Percentiles rank a stretch among this genome's conserved stretches.
Evolutionary conservation across 2,888 invertebrate genomes (phyloP).

Genomic region (Adela reaumurella): DNA sequence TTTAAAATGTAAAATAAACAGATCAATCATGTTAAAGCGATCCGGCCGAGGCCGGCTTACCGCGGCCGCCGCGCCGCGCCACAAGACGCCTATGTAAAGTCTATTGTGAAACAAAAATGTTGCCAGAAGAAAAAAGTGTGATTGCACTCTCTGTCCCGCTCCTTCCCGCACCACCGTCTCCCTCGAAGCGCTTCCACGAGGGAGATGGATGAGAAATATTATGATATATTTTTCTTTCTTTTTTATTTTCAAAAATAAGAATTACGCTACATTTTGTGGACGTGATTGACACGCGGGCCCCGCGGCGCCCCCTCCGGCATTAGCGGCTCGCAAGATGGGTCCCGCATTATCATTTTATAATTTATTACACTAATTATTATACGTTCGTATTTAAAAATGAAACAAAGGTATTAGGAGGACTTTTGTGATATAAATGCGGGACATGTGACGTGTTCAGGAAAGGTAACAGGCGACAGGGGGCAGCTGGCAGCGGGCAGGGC

Average conservation of each 20-base stretch:
- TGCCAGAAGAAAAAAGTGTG: slow-evolving; percentile 33
- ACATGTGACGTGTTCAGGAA: slow-evolving; percentile 41
- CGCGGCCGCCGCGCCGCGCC: slow-evolving; percentile 50
- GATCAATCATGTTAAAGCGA: slow-evolving; percentile 56
- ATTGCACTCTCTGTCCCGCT: slow-evolving; percentile 32
- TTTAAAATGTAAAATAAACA: slow-evolving; percentile 59
- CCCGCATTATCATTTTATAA: slow-evolving; percentile 52
- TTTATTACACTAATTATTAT: slow-evolving; percentile 56
- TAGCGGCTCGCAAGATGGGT: slow-evolving; percentile 49
- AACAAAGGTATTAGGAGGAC: slow-evolving; percentile 45
- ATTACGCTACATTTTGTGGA: slow-evolving; percentile 50
- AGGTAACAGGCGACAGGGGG: no score
- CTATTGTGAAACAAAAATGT: slow-evolving; percentile 55
- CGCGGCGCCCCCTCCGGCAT: slow-evolving; percentile 36
- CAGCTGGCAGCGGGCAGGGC: no score
- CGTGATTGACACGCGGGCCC: slow-evolving; percentile 55
- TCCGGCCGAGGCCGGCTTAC: slow-evolving; percentile 52
- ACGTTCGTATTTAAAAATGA: slow-evolving; percentile 49
- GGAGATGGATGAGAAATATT: slow-evolving; percentile 35
- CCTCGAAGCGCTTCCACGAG: slow-evolving; percentile 16
- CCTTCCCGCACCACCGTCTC: slow-evolving; percentile 17
- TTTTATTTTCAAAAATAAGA: slow-evolving; percentile 49
- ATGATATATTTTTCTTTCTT: slow-evolving; percentile 45
- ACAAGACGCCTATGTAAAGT: slow-evolving; percentile 55
- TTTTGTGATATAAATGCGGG: slow-evolving; percentile 36